phyloP scores from a whole-genome alignment of 2,888 invertebrate genomes.

The Asteroscopus sphinx region DNA sequence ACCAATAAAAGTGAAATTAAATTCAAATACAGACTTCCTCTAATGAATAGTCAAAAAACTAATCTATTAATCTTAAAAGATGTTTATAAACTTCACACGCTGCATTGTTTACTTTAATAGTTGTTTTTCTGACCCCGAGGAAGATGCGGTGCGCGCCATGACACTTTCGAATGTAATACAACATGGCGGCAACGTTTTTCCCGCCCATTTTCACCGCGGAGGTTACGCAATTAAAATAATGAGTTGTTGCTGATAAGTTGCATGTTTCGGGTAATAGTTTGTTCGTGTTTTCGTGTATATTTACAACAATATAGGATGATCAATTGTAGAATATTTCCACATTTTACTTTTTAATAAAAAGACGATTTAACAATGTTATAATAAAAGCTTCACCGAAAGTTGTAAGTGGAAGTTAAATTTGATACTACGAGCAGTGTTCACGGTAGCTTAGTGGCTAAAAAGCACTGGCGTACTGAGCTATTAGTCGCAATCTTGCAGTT shows the following conservation, averaged over 20 bases:
- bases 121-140: slow-evolving; percentile 61
- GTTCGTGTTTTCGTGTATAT: slow-evolving; percentile 46
- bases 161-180: slow-evolving; percentile 74
- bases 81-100: slow-evolving; percentile 60
- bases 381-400: background rate
- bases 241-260: slow-evolving; percentile 35
- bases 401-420: no score
- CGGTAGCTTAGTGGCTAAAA: no score
- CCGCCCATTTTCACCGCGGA: slow-evolving; percentile 68
- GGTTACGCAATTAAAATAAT: slow-evolving; percentile 44
- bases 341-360: slow-evolving; percentile 33
- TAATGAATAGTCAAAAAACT: slow-evolving; percentile 27
- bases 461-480: no score
- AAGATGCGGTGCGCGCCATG: slow-evolving; percentile 63
- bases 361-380: slow-evolving; percentile 7
- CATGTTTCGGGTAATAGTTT: slow-evolving; percentile 42
- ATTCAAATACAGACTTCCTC: slow-evolving; percentile 41
- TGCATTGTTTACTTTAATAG: slow-evolving; percentile 56
- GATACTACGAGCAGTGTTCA: no score
- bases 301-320: slow-evolving; percentile 22
- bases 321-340: slow-evolving; percentile 24
- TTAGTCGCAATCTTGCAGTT: no score
- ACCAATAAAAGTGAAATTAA: slow-evolving; percentile 24
- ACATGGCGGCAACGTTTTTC: slow-evolving; percentile 67
- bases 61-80: slow-evolving; percentile 51